A percentile compares a stretch with the other conserved stretches of the same genome.
Evolutionary conservation across 2,113 vertebrate genomes (phyloP).

Genomic region (Gallinago jamesoni): DNA sequence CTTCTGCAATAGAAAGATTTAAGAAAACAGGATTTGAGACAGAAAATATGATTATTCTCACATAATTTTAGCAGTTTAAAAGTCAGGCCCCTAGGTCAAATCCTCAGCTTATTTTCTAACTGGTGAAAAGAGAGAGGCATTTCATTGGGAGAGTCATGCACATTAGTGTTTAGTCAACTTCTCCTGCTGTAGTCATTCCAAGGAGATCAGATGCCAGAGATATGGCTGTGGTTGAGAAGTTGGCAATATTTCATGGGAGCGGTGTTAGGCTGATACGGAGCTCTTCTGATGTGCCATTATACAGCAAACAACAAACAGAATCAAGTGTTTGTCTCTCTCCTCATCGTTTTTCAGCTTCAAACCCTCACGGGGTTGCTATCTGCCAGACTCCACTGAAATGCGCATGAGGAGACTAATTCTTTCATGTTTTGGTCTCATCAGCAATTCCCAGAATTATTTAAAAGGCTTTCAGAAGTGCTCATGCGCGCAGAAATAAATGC

Average conservation of each 20-base stretch:
- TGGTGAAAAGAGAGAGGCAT: background rate
- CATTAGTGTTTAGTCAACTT: background rate
- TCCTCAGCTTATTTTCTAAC: background rate
- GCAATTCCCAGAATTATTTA: constrained; percentile 11
- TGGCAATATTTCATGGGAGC: background rate
- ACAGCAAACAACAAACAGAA: background rate
- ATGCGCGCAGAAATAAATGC: background rate
- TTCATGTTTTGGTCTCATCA: background rate
- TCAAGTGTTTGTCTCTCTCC: background rate
- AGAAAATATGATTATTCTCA: background rate
- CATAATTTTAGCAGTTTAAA: background rate
- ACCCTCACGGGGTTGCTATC: background rate
- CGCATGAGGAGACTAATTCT: background rate
- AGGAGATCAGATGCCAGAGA: background rate
- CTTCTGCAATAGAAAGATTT: background rate
- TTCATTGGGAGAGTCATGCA: background rate
- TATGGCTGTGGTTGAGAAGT: background rate
- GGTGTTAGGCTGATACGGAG: background rate
- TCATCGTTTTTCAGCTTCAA: background rate
- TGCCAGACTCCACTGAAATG: background rate
- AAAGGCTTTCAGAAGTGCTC: background rate
- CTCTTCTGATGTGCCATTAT: background rate
- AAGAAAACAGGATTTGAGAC: background rate
- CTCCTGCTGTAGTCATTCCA: background rate
- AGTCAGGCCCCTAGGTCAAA: background rate